These are phyloP conservation scores for Pandemis cinnamomeana DNA, from an alignment of 2,888 invertebrate genomes.

Conservation along the genomic window DNA sequence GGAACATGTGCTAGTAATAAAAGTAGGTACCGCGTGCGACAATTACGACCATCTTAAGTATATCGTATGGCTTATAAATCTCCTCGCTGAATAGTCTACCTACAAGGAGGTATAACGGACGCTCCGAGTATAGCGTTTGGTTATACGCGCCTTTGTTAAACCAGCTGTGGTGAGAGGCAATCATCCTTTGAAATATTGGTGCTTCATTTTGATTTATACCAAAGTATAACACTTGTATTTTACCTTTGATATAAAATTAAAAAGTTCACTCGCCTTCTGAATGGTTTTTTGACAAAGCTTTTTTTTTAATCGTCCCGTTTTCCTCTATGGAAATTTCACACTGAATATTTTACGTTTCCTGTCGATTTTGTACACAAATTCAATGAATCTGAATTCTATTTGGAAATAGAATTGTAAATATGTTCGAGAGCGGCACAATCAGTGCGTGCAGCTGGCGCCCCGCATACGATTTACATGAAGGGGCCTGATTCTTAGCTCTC, in stretches of 20 bases:
- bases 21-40: conserved; percentile 5
- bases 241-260: neutral
- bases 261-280: neutral
- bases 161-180: conserved; percentile 44
- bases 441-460: conserved; percentile 26
- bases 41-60: conserved; percentile 35
- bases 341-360: conserved; percentile 4
- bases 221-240: neutral
- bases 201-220: neutral
- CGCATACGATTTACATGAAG: conserved; percentile 33
- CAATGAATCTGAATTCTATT: conserved; percentile 7
- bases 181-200: conserved; percentile 11
- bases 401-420: conserved; percentile 29
- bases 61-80: conserved; percentile 39
- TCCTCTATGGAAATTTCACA: neutral
- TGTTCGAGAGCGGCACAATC: conserved; percentile 20
- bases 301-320: neutral
- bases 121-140: conserved; percentile 54
- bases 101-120: conserved; percentile 44
- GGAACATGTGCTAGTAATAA: conserved; percentile 17
- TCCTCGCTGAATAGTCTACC: conserved; percentile 29
- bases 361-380: neutral
- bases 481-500: conserved; percentile 10
- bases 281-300: neutral
- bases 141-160: conserved; percentile 54